phyloP scores from a whole-genome alignment of 2,113 vertebrate species.

The Sinocyclocheilus grahami region DNA sequence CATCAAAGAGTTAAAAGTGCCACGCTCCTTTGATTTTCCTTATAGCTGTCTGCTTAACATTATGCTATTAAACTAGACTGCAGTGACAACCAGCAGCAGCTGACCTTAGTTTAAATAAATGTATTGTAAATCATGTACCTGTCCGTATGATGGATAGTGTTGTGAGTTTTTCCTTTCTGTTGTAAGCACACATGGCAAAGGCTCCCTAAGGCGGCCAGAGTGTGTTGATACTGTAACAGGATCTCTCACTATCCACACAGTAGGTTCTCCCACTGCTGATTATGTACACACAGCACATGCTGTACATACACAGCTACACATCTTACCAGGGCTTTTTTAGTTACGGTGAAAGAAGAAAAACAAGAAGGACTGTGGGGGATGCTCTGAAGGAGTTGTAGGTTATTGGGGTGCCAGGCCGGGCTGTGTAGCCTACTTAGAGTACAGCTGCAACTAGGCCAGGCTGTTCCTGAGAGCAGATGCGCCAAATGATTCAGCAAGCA shows the following conservation, averaged over 20 bases:
- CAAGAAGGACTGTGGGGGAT: background rate
- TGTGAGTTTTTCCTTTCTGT: constrained; percentile 18
- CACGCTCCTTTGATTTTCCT: background rate
- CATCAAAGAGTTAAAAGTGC: constrained; percentile 1
- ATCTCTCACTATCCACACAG: constrained; percentile 36
- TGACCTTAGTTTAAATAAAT: constrained; percentile 32
- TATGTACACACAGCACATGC: constrained; percentile 6
- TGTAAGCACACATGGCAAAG: constrained; percentile 54
- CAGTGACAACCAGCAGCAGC: constrained; percentile 13
- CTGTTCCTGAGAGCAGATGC: constrained; percentile 65
- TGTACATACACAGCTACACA: constrained; percentile 23
- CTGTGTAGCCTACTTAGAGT: constrained; percentile 58
- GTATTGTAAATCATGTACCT: background rate
- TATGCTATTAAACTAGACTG: background rate
- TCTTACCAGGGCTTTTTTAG: background rate
- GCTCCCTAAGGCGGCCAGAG: constrained; percentile 43
- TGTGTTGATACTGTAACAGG: constrained; percentile 35
- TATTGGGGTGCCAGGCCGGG: constrained; percentile 48
- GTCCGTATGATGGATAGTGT: constrained; percentile 13
- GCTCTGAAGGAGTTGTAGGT: constrained; percentile 38
- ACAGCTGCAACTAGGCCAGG: constrained; percentile 72
- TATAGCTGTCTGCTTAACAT: background rate
- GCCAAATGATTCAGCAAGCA: constrained; percentile 68
- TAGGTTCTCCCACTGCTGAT: constrained; percentile 32
- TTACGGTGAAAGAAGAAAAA: background rate